Percentiles rank a stretch among this genome's conserved stretches.
These are phyloP conservation scores for Pemphigus obesinymphae DNA, from an alignment of 1,140 invertebrate genomes.

Conservation along the genomic window DNA sequence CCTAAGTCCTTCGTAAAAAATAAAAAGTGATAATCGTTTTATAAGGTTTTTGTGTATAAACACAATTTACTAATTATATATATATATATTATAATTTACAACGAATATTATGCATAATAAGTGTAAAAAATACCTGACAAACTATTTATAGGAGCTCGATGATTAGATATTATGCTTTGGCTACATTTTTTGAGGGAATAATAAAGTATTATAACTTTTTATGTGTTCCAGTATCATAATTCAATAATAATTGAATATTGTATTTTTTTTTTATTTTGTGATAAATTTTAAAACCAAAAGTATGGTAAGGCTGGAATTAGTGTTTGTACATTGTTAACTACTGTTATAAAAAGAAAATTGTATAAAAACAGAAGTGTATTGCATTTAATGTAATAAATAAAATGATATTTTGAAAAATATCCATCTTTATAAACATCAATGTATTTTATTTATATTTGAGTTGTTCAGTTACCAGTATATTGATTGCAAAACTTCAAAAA, in stretches of 20 bases:
- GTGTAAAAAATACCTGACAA: neutral
- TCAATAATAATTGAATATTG: slow-evolving; percentile 18
- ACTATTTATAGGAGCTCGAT: neutral
- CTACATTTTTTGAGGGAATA: neutral
- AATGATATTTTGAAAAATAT: neutral
- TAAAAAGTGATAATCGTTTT: slow-evolving; percentile 32
- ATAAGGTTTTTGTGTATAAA: slow-evolving; percentile 4
- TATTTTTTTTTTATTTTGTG: slow-evolving; percentile 26
- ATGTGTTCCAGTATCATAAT: slow-evolving; percentile 15
- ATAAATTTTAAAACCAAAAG: slow-evolving; percentile 33
- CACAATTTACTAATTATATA: neutral
- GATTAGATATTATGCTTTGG: neutral
- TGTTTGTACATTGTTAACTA: slow-evolving; percentile 38
- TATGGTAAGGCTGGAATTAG: slow-evolving; percentile 29
- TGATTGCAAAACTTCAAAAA: no score
- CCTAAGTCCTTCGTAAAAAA: neutral
- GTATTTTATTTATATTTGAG: neutral
- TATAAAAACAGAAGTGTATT: slow-evolving; percentile 22
- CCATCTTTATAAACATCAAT: slow-evolving; percentile 11
- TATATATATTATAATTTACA: neutral
- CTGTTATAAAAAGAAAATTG: slow-evolving; percentile 30
- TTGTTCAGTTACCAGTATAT: no score
- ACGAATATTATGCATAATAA: neutral
- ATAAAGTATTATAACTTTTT: neutral
- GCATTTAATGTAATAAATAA: slow-evolving; percentile 37